phyloP scores from a whole-genome alignment of 2,888 invertebrate genomes.

The Mayetiola destructor region DNA sequence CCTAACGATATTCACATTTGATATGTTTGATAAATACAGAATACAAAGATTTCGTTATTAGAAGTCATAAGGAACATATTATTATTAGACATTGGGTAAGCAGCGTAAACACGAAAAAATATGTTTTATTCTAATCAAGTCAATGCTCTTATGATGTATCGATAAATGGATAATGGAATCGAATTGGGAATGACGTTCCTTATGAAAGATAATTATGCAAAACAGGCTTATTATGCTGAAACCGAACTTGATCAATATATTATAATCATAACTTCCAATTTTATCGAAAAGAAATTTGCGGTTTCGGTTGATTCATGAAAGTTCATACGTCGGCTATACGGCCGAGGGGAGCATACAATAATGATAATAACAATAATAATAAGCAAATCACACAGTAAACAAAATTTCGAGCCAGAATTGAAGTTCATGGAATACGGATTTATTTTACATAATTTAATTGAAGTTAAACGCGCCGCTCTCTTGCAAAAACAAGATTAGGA shows the following conservation, averaged over 20 bases:
- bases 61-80: background rate
- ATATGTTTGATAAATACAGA: no score
- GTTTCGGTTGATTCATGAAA: no score
- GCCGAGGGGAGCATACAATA: no score
- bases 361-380: no score
- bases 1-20: no score
- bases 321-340: no score
- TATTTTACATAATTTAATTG: constrained; percentile 11
- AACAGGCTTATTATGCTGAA: constrained; percentile 1
- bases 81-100: background rate
- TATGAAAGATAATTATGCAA: background rate
- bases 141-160: constrained; percentile 4
- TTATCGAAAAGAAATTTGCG: no score
- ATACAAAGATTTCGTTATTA: no score
- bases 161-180: constrained; percentile 11
- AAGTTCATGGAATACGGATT: background rate
- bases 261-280: background rate
- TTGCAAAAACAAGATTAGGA: background rate
- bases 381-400: no score
- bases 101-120: background rate
- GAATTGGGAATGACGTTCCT: constrained; percentile 1
- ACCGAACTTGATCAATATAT: no score
- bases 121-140: constrained; percentile 1
- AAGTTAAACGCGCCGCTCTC: background rate
- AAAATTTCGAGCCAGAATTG: no score